Base-by-base conservation (phyloP, 2,888 invertebrate species). In the Oscheius myriophilus region DNA sequence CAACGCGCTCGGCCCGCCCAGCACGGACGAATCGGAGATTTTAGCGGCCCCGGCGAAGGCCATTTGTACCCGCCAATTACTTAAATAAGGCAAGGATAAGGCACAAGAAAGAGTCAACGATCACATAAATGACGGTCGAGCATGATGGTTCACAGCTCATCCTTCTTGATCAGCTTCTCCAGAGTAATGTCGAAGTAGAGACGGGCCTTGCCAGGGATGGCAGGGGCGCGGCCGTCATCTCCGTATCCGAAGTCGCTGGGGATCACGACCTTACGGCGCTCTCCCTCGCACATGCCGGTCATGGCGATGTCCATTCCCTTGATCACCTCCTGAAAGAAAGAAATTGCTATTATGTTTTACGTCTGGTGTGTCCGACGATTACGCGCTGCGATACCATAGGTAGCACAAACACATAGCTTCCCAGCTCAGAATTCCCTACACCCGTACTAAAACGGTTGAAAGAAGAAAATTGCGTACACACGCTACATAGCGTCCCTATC, bases 231-330 rank as follows among this genome's bases (percentile, higher is more conserved):
- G 51, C 85, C 85, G 16, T 86, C 79, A 42, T 81, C 79, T 33
- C 85, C 85, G 73, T 85, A 85, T 53, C 85, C 83, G 58, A 72
- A 79, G 39, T 78, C 80, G 12, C 80, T 77, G 25, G 85, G 85
- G 64, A 85, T 86, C 64, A 80, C 70, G 43, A 85, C 85, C 64
- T 86, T 80, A 67, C 85, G 76, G 49, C 77, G 72, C 70, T 85
- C 85, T 66, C 86, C 86, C 76, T 85, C 85, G 65, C 85, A 85
- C 85, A 85, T 85, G 58, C 67, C 78, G 55, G 82, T 83, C 85
- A 85, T 85, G 43, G 82, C 82, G 55, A 78, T 75, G 69, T 82
- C 82, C 83, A 84, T 84, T 69, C 83, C 84, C 72, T 75, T 79
- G 81, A 84, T 84, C n/a, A 84, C 84, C 66, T 84, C 79, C 76